Percentiles rank a stretch among this genome's conserved stretches.
phyloP scores from a whole-genome alignment of 2,797 vertebrate species.

The Gadopsis marmoratus region DNA sequence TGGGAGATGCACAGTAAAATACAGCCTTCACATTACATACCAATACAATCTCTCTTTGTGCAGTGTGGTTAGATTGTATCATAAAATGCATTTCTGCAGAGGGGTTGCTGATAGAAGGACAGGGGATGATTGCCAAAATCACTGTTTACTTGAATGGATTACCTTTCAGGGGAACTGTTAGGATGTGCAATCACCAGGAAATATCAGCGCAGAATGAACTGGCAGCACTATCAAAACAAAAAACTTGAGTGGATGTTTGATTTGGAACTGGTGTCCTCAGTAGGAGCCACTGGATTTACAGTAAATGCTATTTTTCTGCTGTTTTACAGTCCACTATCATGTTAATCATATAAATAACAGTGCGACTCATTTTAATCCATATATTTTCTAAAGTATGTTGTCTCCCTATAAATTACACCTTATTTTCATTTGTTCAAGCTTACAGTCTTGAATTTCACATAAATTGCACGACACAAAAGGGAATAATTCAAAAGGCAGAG shows the following conservation, averaged over 20 bases:
- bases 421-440: background rate
- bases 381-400: background rate
- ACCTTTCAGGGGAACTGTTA: constrained; percentile 52
- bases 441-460: background rate
- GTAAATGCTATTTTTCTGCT: constrained; percentile 14
- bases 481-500: constrained; percentile 44
- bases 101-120: constrained; percentile 34
- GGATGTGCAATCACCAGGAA: constrained; percentile 58
- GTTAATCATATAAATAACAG: background rate
- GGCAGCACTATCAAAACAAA: constrained; percentile 49
- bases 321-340: background rate
- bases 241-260: constrained; percentile 40
- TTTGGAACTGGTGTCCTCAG: constrained; percentile 32
- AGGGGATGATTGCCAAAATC: constrained; percentile 57
- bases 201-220: constrained; percentile 58
- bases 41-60: constrained; percentile 46
- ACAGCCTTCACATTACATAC: constrained; percentile 35
- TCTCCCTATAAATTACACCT: background rate
- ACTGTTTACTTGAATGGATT: constrained; percentile 74
- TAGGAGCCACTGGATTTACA: constrained; percentile 8
- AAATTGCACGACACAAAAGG: constrained; percentile 37
- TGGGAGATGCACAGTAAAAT: constrained; percentile 26
- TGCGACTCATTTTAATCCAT: background rate
- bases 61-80: constrained; percentile 58
- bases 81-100: constrained; percentile 63